phyloP scores from a whole-genome alignment of 2,797 vertebrate genomes.

The Argya squamiceps region DNA sequence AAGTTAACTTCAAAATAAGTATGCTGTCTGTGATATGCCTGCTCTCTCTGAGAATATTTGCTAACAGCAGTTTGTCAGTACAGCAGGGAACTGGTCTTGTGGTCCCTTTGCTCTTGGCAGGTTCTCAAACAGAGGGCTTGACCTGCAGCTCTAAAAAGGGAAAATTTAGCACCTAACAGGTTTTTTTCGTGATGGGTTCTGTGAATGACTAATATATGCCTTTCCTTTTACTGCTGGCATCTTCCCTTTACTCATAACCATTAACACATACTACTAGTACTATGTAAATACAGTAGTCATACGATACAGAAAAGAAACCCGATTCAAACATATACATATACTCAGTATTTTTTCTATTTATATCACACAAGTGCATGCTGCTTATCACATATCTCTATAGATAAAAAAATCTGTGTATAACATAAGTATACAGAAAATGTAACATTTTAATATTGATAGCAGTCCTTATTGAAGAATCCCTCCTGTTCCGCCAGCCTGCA shows the following conservation, averaged over 20 bases:
- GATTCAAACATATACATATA: not conserved
- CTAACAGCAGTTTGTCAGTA: not conserved
- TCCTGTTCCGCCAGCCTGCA: not conserved
- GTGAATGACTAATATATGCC: not conserved
- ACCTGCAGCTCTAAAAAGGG: not conserved
- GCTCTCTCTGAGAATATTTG: not conserved
- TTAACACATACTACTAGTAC: not conserved
- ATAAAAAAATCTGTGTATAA: not conserved
- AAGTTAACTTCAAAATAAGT: slow-evolving; percentile 1
- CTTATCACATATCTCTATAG: not conserved
- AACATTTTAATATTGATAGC: rapidly evolving
- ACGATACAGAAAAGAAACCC: not conserved
- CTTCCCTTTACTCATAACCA: not conserved
- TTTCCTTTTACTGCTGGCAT: not conserved
- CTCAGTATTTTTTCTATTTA: not conserved
- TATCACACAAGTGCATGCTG: not conserved
- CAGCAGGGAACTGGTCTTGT: not conserved
- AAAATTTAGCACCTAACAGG: not conserved
- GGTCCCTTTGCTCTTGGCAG: not conserved
- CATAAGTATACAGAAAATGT: not conserved
- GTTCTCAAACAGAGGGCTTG: not conserved
- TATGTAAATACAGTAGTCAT: not conserved
- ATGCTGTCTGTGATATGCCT: not conserved
- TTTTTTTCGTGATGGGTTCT: not conserved
- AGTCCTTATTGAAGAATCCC: not conserved